Base-by-base conservation (phyloP, 2,113 vertebrate species). In the Gila orcuttii region DNA sequence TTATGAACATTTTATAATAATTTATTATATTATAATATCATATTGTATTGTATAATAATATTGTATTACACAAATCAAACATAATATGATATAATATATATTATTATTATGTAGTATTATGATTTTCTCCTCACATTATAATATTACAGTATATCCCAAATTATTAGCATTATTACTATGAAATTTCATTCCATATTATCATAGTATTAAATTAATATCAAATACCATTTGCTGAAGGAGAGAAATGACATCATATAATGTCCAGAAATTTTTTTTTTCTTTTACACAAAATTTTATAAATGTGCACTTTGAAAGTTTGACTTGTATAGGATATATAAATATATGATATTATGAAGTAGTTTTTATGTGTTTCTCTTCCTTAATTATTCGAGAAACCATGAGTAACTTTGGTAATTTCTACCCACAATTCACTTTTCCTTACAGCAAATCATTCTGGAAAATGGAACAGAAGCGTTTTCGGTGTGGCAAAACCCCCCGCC, bases 401-500 rank as follows among this genome's bases (percentile, higher is more conserved):
- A 47, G 42, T 52, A 28, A 4, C 1, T 77, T 11, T 76, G 42
- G 6, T 52, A 0, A 9, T 52, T 5, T 21, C n/a, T 31, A 11
- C 4, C 31, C 52, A 59, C 78, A 33, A 86, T 47, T 74, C 52
- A 73, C 21, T 90, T n/a, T 28, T 50, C 57, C 50, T 7, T 75
- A 57, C 86, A 99, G 98, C 95, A 94, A 77, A 89, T 96, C 0
- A 93, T 99, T 15, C 62, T 99, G 86, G 96, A 91, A 86, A 99
- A 99, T 66, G 96, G 96, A 17, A 96, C 97, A 0, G 95, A 96
- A 8, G 90, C 95, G 2, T 98, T 97, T 90, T 90, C 96, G 36
- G 94, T 94, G 47, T 99, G 97, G 97, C 91, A 94, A 85, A 94
- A 96, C 78, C 97, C 97, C 57, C 96, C 97, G 0, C 94, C 97